Evolutionary conservation across 1,140 invertebrate genomes (phyloP), one percentile per base, ranked within the genome.

Genomic region (Rhysida immarginata): DNA sequence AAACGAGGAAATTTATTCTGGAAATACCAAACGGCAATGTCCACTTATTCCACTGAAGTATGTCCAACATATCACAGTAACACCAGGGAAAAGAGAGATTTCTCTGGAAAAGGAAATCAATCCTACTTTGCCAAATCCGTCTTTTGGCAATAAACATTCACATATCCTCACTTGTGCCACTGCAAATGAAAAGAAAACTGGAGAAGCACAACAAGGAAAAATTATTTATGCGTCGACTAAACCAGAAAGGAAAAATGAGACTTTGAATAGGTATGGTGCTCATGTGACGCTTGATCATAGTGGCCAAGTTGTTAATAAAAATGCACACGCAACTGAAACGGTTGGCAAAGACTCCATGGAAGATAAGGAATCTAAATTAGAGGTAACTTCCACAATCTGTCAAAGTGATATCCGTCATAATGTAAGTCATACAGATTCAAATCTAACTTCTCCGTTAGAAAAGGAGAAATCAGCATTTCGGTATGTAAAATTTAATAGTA

Each of bases 281-380:
- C 55, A 56, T 24, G 62, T 63, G 5, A 57, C 59, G 3, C 35
- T 64, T 14, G 63, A 64, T 58, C 53, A 59, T 3, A 56, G 55
- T 48, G 63, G 62, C 24, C 44, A 59, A 53, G 58, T 64, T 21
- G 58, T 64, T 13, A n/a, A n/a, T n/a, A n/a, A n/a, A n/a, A n/a
- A n/a, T n/a, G n/a, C n/a, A n/a, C 61, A 59, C 53, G 42, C 54
- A 24, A 63, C 61, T 0, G 60, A 60, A 54, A 62, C 62, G 14
- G 26, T 64, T 8, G 57, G 51, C 26, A 55, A 61, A 45, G 20
- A 46, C 8, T 8, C 5, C 35, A 11, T n/a, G 35, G 11, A 11
- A 41, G n/a, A 41, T 11, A n/a, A 11, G 11, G 35, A 41, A 41
- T n/a, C 35, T 41, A 11, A 41, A 41, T 41, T n/a, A 11, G 21